Evolutionary conservation across 1,140 invertebrate species (phyloP), one percentile per base, ranked within the genome.

Genomic region (Nixonia krombeini): DNA sequence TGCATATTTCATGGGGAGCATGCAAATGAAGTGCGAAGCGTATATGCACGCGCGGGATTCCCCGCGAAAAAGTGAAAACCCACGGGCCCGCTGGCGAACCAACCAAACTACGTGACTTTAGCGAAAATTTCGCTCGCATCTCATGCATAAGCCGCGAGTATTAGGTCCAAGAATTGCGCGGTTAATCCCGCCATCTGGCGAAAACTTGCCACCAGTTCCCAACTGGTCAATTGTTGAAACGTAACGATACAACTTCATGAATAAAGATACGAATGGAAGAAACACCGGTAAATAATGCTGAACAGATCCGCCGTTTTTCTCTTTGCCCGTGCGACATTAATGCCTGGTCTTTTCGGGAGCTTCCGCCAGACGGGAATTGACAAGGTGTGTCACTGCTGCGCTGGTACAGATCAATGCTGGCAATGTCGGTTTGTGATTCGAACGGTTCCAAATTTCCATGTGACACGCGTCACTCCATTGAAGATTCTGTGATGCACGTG

Each of bases 1-100:
- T 76, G 73, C 75, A 78, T 78, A 78, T 78, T 79, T 75, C 76
- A 77, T 75, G 65, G 61, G 57, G 66, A 70, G 31, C 67, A 75
- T 79, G 75, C 65, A 79, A 75, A 77, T 79, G 63, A 70, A 72
- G 66, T 66, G 57, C 52, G 44, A 50, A 42, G 51, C 46, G 51
- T 57, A 61, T 45, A 52, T 59, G 57, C 52, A 66, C 70, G 64
- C 55, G 57, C 53, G 25, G 15, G 37, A 38, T 55, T 55, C 28
- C 28, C 38, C 33, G 33, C 52, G 57, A 58, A 70, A 61, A 65
- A 55, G 40, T 42, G 66, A 71, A 63, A 66, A 47, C 41, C 33
- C 17, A n/a, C 29, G 25, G 37, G 45, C 26, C 25, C 23, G 46
- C 55, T 26, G 56, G 58, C 40, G 29, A 47, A 50, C 55, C 52